Base-by-base conservation (phyloP, 2,888 invertebrate species). In the Oxyteleia sp. region DNA sequence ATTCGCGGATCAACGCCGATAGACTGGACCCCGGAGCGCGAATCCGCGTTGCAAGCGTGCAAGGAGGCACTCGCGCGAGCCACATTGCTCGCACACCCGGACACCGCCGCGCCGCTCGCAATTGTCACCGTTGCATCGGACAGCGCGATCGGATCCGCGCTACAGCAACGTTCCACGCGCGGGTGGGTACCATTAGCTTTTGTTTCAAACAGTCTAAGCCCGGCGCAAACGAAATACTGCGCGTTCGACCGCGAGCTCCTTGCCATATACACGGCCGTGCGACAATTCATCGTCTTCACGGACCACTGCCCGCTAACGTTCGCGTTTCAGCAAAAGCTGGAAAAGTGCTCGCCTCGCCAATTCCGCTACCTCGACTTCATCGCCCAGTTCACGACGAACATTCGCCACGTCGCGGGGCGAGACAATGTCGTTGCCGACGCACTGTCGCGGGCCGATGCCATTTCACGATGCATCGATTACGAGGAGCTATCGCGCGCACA, bases 371-470 rank as follows among this genome's bases (percentile, higher is more conserved):
- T 23, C 3, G 23, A 23, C 2, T 23, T 23, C 5, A 5, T 23
- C 23, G 23, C 3, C 3, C 23, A 23, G 5, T 23, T 23, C 23
- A 23, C 23, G 23, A 23, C 23, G 11, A 64, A 84, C 18, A 49
- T 75, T 8, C 63, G 49, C 0, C 23, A 23, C 5, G 5, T 23
- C 23, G 23, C 23, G 3, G 23, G 2, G 5, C 2, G 5, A 5
- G 23, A 23, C 23, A 23, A 23, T 23, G 5, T 23, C 5, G 5
- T 23, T 23, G 23, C 23, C 23, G 23, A 23, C 23, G 5, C 23
- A 5, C 23, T 23, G 23, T 23, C 23, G 23, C 23, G 23, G 3
- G 23, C 5, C 3, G 23, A 23, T 23, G 23, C 23, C 23, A 5
- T 23, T 23, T 2, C 2, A 5, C 26, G 5, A 5, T 26, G 26